Evolutionary conservation across 2,888 invertebrate genomes (phyloP).

Genomic region (Lysandra bellargus): DNA sequence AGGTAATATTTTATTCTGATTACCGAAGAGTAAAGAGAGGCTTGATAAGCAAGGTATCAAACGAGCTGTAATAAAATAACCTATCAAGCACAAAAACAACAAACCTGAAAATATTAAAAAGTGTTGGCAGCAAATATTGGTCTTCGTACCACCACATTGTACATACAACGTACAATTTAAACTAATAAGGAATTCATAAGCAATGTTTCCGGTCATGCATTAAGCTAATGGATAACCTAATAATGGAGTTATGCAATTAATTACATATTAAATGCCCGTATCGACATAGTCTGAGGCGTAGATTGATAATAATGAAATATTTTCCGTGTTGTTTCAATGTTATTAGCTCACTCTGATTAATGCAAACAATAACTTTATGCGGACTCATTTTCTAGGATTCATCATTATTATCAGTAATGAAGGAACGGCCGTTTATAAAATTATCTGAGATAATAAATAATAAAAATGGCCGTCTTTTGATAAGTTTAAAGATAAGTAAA

Average conservation of each 20-base stretch:
- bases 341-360: conserved; percentile 11
- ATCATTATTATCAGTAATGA: background rate
- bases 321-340: background rate
- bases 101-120: background rate
- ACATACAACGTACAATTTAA: background rate
- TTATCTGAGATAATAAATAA: too few species aligned
- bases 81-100: background rate
- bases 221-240: conserved; percentile 25
- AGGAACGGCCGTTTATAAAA: background rate
- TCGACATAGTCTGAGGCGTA: conserved; percentile 17
- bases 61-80: background rate
- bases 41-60: background rate
- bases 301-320: background rate
- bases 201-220: conserved; percentile 23
- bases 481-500: too few species aligned
- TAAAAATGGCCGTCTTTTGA: too few species aligned
- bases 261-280: conserved; percentile 35
- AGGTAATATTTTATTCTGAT: background rate
- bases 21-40: background rate
- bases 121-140: background rate
- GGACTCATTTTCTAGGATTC: conserved; percentile 1
- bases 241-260: conserved; percentile 38
- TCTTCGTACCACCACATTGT: background rate
- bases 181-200: conserved; percentile 26
- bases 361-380: conserved; percentile 1